Percentiles rank a stretch among this genome's conserved stretches.
phyloP scores from a whole-genome alignment of 1,140 invertebrate genomes.

The Philopotamus ludificatus region DNA sequence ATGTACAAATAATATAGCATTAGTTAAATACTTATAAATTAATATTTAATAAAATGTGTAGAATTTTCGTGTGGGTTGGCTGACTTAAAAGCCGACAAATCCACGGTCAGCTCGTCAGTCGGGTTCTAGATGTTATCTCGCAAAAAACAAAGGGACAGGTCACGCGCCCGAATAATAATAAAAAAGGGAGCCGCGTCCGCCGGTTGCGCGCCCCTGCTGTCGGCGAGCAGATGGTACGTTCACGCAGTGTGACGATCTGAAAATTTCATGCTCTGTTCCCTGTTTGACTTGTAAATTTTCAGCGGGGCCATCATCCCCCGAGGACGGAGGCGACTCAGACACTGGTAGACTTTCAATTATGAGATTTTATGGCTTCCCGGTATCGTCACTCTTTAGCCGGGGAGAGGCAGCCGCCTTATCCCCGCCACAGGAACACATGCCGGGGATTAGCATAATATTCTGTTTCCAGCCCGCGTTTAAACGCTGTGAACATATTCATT shows the following conservation, averaged over 20 bases:
- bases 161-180: too few relatives aligned
- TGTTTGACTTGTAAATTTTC: conserved; percentile 26
- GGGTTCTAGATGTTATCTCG: too few relatives aligned
- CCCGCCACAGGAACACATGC: background rate
- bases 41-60: too few relatives aligned
- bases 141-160: too few relatives aligned
- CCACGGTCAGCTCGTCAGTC: too few relatives aligned
- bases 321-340: background rate
- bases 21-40: too few relatives aligned
- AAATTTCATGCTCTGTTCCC: conserved; percentile 12
- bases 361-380: background rate
- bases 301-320: background rate
- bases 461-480: too few relatives aligned
- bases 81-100: too few relatives aligned
- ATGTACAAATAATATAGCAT: too few relatives aligned
- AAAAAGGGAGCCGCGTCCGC: too few relatives aligned
- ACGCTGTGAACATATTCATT: too few relatives aligned
- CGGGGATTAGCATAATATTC: background rate
- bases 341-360: background rate
- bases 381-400: background rate
- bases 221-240: background rate
- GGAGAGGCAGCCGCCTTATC: background rate
- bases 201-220: background rate
- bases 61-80: too few relatives aligned
- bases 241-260: background rate